Base-by-base conservation (phyloP, 35 echinoderm and acorn worm species). In the Ptychodera flava region DNA sequence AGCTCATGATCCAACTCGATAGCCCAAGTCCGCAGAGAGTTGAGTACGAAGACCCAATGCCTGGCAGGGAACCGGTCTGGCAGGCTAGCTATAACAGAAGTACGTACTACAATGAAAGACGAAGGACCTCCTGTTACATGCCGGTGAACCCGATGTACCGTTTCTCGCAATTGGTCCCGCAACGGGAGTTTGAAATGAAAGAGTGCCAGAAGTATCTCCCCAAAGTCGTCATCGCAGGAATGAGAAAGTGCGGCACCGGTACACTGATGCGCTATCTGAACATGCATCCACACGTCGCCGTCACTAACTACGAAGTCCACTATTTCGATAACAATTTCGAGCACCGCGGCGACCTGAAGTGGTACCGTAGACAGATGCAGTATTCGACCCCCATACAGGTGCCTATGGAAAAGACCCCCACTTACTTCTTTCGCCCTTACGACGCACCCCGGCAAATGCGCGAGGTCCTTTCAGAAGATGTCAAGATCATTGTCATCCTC, bases 321-420 rank as follows among this genome's bases (percentile, higher is more conserved):
- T 90, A 84, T 52, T 90, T 90, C 32, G 88, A 78, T 36, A 84
- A 36, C 28, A 29, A 78, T 33, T 10, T 32, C 78, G 33, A 33
- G 16, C 45, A 64, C 6, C 45, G 45, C 45, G 22, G 22, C 45
- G 88, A 80, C 33, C 30, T 28, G 0, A n/a, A 84, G 30, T 90
- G 88, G 88, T 90, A 90, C 76, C 29, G 16, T 22, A 36, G 33
- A 29, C 88, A 90, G 36, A 85, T 90, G 88, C 88, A 80, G 33
- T 90, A 85, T 81, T 77, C 37, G 1, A 35, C 76, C 0, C 80
- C 80, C 2, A 77, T 78, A 0, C 91, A 92, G 77, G 37, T 88
- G 1, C 77, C 86, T 1, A 22, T 92, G 27, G 91, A 92, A 64
- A 83, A 82, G 16, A 91, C 95, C 15, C 92, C 95, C 33, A 91